These are phyloP conservation scores for Nesospiza acunhae DNA, from an alignment of 2,113 vertebrate genomes.

Conservation along the genomic window DNA sequence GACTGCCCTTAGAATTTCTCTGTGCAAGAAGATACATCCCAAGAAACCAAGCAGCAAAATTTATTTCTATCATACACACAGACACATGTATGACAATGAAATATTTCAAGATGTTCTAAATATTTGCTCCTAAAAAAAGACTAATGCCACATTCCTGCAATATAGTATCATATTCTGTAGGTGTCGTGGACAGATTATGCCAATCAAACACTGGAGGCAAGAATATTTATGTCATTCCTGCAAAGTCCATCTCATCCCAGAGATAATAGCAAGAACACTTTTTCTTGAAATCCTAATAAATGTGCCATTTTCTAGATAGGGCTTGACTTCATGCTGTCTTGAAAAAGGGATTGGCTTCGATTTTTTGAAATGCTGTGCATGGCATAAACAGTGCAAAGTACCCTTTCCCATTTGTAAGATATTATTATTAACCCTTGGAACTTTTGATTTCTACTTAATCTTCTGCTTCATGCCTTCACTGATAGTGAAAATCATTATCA, in stretches of 20 bases:
- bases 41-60: not conserved
- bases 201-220: not conserved
- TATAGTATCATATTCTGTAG: not conserved
- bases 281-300: not conserved
- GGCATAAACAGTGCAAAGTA: not conserved
- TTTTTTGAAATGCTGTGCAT: not conserved
- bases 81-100: not conserved
- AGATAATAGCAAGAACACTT: not conserved
- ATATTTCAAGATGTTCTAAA: not conserved
- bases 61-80: not conserved
- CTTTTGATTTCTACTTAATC: not conserved
- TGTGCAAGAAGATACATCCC: not conserved
- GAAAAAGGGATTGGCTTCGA: not conserved
- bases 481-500: conserved; percentile 13
- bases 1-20: not conserved
- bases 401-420: not conserved
- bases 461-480: not conserved
- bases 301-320: not conserved
- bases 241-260: not conserved
- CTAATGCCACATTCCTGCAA: not conserved
- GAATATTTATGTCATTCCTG: not conserved
- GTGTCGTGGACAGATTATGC: not conserved
- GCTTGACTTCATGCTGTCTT: not conserved
- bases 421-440: not conserved
- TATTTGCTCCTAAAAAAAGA: not conserved